Percentiles rank a stretch among this genome's conserved stretches.
Evolutionary conservation across 2,888 invertebrate genomes (phyloP).

Genomic region (Hypomecis punctinalis): DNA sequence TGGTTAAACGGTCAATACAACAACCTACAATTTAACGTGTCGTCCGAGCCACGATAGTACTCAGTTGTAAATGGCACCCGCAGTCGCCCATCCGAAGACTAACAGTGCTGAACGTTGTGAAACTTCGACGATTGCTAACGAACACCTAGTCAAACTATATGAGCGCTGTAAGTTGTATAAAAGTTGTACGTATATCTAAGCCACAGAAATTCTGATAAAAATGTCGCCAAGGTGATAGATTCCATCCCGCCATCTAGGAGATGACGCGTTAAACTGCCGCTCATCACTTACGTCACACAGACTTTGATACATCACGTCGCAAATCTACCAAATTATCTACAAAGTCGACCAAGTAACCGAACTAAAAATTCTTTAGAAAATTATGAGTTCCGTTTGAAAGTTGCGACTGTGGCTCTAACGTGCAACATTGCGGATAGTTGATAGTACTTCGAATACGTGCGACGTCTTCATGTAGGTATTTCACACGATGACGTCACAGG

Average conservation of each 20-base stretch:
- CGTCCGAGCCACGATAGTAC: no score
- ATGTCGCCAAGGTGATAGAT: constrained; percentile 6
- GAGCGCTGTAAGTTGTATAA: no score
- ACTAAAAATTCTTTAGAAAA: neutral
- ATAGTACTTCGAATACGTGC: neutral
- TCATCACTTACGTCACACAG: neutral
- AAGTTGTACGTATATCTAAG: no score
- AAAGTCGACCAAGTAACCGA: neutral
- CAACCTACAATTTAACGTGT: no score
- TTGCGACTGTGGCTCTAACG: neutral
- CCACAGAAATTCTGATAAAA: neutral
- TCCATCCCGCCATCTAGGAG: neutral
- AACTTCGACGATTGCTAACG: no score
- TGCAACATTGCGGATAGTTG: neutral
- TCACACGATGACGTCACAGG: constrained; percentile 13
- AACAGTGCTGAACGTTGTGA: no score
- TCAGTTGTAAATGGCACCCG: no score
- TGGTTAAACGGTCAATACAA: no score
- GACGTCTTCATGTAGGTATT: neutral
- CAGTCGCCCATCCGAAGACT: no score
- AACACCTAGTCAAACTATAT: no score
- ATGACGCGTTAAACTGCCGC: constrained; percentile 17
- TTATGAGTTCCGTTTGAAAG: neutral
- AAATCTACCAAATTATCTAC: neutral
- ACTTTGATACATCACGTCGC: neutral